phyloP scores from a whole-genome alignment of 2,113 vertebrate species.

The Falco punctatus region DNA sequence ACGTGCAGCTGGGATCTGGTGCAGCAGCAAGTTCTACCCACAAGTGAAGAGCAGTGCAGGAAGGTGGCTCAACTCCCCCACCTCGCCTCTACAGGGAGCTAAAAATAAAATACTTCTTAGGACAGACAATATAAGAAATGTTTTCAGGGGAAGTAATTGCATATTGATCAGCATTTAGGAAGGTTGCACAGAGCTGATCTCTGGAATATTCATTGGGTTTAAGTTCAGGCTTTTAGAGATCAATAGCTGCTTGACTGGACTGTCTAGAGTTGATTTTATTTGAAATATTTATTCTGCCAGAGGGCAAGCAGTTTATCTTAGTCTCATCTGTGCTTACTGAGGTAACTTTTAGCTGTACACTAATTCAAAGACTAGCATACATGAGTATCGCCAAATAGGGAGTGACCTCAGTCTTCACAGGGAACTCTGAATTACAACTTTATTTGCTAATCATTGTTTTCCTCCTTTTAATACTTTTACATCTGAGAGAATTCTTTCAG shows the following conservation, averaged over 20 bases:
- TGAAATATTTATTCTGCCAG: slow-evolving; percentile 83
- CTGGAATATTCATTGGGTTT: slow-evolving; percentile 77
- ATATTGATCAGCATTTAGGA: slow-evolving; percentile 81
- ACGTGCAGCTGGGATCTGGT: accelerated
- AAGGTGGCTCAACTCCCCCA: background rate
- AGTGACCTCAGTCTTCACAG: background rate
- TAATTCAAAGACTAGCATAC: slow-evolving; percentile 25
- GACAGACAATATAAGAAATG: slow-evolving; percentile 54
- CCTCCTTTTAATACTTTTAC: background rate
- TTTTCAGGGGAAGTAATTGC: slow-evolving; percentile 77
- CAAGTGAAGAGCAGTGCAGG: background rate
- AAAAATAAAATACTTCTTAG: slow-evolving; percentile 59
- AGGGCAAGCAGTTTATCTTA: slow-evolving; percentile 78
- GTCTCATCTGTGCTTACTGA: slow-evolving; percentile 71
- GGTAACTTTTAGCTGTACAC: slow-evolving; percentile 54
- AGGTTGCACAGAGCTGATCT: slow-evolving; percentile 72
- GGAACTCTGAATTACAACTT: background rate
- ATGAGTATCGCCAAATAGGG: background rate
- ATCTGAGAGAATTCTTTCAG: background rate
- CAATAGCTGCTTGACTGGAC: slow-evolving; percentile 78
- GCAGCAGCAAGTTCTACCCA: accelerated
- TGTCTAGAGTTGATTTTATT: slow-evolving; percentile 78
- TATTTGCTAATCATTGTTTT: background rate
- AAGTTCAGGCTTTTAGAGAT: slow-evolving; percentile 79
- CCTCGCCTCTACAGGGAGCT: background rate